These are phyloP conservation scores for Xerus inauris DNA, from an alignment of 2,113 vertebrate genomes.

Conservation along the genomic window DNA sequence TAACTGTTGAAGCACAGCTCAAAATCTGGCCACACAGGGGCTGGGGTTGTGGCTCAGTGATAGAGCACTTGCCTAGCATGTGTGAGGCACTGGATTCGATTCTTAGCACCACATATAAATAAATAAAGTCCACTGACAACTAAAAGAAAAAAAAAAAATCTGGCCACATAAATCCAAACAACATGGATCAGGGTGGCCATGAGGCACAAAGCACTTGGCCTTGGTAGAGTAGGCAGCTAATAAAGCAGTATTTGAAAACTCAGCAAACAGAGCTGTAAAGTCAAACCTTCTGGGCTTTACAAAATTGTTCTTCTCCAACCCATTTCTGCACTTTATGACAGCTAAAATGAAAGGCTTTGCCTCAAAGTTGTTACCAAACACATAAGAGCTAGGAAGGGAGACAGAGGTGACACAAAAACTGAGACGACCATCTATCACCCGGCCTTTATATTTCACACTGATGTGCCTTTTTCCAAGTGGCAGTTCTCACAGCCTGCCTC, in stretches of 20 bases:
- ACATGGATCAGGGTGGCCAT: neutral
- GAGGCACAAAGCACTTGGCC: neutral
- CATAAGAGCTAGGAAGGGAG: neutral
- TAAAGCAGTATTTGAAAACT: neutral
- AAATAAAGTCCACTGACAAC: no score
- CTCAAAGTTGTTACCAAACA: constrained; percentile 28
- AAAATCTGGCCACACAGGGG: neutral
- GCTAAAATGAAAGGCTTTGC: constrained; percentile 36
- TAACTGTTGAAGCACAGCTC: neutral
- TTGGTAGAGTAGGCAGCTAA: neutral
- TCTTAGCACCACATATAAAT: no score
- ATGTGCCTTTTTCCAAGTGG: neutral
- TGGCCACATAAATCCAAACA: neutral
- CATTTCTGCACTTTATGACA: neutral
- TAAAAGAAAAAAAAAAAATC: no score
- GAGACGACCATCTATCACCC: neutral
- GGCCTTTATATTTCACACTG: neutral
- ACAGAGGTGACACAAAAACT: neutral
- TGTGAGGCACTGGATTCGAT: no score
- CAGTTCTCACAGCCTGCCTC: neutral
- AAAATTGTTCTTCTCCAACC: constrained; percentile 49
- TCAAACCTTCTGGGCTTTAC: constrained; percentile 4
- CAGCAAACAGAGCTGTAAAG: neutral
- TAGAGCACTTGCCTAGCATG: no score
- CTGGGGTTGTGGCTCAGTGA: no score